A percentile compares a stretch with the other conserved stretches of the same genome.
phyloP scores from a whole-genome alignment of 2,113 vertebrate species.

The Eolophus roseicapilla region DNA sequence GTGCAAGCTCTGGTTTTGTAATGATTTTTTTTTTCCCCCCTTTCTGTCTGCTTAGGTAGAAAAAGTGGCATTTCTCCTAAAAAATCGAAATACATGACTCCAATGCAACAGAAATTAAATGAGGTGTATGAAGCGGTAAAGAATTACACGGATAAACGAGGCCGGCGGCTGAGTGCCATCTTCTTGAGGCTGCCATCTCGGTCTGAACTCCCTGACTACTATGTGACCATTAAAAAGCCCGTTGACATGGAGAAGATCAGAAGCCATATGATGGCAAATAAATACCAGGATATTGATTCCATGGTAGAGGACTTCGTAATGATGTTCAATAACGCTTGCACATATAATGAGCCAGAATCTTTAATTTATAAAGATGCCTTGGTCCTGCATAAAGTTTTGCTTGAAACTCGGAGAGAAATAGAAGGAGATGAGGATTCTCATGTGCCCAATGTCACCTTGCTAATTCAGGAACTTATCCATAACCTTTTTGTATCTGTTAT shows the following conservation, averaged over 20 bases:
- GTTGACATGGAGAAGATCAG: conserved; percentile 98
- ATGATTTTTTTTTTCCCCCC: rapidly evolving
- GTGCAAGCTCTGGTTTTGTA: rapidly evolving
- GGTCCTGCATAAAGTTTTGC: conserved; percentile 91
- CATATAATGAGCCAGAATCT: conserved; percentile 96
- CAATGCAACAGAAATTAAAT: conserved; percentile 95
- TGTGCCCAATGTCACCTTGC: conserved; percentile 90
- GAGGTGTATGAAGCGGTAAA: conserved; percentile 97
- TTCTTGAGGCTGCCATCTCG: conserved; percentile 96
- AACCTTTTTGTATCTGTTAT: conserved; percentile 98
- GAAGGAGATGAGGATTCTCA: conserved; percentile 94
- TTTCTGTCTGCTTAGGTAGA: conserved; percentile 77
- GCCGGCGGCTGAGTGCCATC: conserved; percentile 97
- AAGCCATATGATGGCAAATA: conserved; percentile 97
- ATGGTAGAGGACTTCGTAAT: conserved; percentile 97
- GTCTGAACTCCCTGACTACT: conserved; percentile 97
- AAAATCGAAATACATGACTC: conserved; percentile 96
- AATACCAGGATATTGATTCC: conserved; percentile 97
- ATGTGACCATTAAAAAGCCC: conserved; percentile 95
- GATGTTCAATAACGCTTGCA: conserved; percentile 99
- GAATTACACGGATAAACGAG: conserved; percentile 95
- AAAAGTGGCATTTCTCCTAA: conserved; percentile 95
- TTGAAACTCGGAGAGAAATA: conserved; percentile 91
- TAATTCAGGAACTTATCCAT: conserved; percentile 96
- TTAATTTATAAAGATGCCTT: conserved; percentile 97